Conservation (phyloP, 2,797 vertebrate species). For the Gorsachius magnificus region DNA sequence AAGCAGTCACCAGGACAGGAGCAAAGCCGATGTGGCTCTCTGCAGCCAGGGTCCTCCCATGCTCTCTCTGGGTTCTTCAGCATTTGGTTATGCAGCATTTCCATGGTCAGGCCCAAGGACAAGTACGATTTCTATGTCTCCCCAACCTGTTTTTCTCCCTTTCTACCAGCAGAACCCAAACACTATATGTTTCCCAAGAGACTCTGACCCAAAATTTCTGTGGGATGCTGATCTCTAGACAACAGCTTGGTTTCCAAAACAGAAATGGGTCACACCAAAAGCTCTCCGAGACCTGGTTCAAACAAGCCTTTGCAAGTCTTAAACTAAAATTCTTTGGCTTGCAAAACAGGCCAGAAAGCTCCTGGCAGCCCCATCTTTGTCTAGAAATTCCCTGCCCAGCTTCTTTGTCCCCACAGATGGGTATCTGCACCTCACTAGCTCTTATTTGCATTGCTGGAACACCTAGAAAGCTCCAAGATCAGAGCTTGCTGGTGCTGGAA, state of each 20-base stretch:
- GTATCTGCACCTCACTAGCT: neutral
- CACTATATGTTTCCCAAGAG: neutral
- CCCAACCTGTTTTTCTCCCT: neutral
- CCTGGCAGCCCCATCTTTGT: neutral
- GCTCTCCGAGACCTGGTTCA: neutral
- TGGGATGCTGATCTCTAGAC: neutral
- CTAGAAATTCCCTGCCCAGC: neutral
- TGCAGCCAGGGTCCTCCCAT: neutral
- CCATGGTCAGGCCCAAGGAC: neutral
- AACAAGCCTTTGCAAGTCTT: slow-evolving; percentile 18
- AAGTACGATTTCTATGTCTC: neutral
- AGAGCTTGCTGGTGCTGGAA: neutral
- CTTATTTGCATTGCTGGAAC: slow-evolving; percentile 34
- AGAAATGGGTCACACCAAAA: slow-evolving; percentile 31
- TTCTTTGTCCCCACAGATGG: slow-evolving; percentile 18
- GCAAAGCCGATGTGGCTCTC: fast-evolving
- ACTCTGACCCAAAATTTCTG: neutral
- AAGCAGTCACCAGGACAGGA: neutral
- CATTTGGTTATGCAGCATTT: neutral
- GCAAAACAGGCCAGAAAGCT: slow-evolving; percentile 33
- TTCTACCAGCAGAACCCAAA: neutral
- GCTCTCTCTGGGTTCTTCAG: neutral
- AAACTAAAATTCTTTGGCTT: slow-evolving; percentile 10
- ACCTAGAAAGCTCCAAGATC: slow-evolving; percentile 16
- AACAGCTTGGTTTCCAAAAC: neutral